Base-by-base conservation (phyloP, 1,140 invertebrate species). In the Steinernema feltiae region DNA sequence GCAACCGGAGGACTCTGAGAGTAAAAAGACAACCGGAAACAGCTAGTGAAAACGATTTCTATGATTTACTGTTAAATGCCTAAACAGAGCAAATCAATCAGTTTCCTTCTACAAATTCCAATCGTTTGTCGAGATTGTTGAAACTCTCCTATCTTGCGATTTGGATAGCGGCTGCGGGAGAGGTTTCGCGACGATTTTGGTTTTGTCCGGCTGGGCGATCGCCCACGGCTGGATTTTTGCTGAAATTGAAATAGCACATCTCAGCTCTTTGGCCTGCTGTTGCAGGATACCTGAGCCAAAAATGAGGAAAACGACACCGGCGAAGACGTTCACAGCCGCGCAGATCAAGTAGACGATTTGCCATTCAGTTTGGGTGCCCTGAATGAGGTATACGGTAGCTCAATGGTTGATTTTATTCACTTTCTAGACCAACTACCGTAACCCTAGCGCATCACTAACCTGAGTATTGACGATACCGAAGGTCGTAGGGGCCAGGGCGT, bases 151-250 rank as follows among this genome's bases (percentile, higher is more conserved):
- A n/a, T 46, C n/a, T 46, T n/a, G 41, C 7, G 7, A 12, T n/a
- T 46, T 46, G n/a, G n/a, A n/a, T 46, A 12, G 7, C n/a, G 41
- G 41, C 41, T 12, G 41, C 41, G 41, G 41, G n/a, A 46, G 7
- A 12, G 41, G 7, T n/a, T n/a, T n/a, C n/a, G 7, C 41, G 41
- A n/a, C 7, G 24, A 63, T 21, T 15, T 15, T 12, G 24, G 3
- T 27, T 21, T 63, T 63, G 17, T 41, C 12, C 7, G 17, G 30
- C 48, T 74, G 27, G 1, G 48, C 24, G 1, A 71, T 72, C 30
- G 73, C 48, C 73, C 73, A 74, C 1, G 53, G 27, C 71, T 74
- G 73, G 21, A 69, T n/a, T 71, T 73, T 69, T 21, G 73, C 73
- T 74, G 27, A 74, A 74, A 7, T 29, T 71, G 7, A 21, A 73